phyloP scores from a whole-genome alignment of 2,888 invertebrate species.

The Hypercompe scribonia region DNA sequence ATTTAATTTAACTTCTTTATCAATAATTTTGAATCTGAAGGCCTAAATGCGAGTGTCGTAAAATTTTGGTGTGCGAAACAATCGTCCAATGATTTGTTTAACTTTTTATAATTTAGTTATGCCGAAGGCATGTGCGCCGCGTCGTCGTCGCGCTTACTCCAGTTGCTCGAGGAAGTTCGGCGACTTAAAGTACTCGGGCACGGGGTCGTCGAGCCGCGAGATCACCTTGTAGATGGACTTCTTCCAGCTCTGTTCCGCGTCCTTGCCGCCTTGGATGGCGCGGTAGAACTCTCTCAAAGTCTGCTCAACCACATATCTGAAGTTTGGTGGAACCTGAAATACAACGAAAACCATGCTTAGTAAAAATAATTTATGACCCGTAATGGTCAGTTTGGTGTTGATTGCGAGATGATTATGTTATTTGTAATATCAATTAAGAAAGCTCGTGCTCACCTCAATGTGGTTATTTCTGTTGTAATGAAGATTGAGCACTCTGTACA shows the following conservation, averaged over 20 bases:
- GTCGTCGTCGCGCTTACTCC: constrained; percentile 88
- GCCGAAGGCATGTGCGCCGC: constrained; percentile 75
- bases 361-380: no score
- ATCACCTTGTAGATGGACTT: constrained; percentile 99
- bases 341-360: constrained; percentile 21
- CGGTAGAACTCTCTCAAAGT: constrained; percentile 99
- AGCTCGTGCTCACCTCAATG: constrained; percentile 92
- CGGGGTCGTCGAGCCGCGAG: constrained; percentile 98
- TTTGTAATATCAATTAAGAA: not conserved
- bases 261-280: constrained; percentile 98
- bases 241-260: constrained; percentile 99
- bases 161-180: constrained; percentile 99
- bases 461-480: constrained; percentile 99
- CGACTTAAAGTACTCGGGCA: constrained; percentile 99
- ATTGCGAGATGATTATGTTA: not conserved
- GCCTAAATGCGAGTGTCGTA: constrained; percentile 90
- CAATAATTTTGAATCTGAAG: constrained; percentile 89
- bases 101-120: constrained; percentile 65
- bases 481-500: constrained; percentile 98
- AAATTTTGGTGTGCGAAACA: constrained; percentile 87
- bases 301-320: constrained; percentile 98
- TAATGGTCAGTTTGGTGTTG: not conserved
- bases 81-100: constrained; percentile 74
- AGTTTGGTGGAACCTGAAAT: constrained; percentile 97
- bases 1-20: constrained; percentile 84